Base-by-base conservation (phyloP, 2,113 vertebrate genomes). In the Peromyscus maniculatus region DNA sequence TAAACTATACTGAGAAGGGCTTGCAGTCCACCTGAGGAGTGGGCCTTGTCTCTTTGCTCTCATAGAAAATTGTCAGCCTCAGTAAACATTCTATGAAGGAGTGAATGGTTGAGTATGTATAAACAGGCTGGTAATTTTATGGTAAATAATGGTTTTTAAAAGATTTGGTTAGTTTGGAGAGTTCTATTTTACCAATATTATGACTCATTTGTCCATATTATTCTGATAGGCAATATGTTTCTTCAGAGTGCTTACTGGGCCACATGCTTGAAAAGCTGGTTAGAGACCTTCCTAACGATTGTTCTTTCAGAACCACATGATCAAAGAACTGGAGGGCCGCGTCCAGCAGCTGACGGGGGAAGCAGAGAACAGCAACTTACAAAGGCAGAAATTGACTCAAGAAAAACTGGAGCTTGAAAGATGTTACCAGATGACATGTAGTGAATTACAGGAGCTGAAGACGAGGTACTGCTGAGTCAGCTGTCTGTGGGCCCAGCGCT, bases 311-410 rank as follows among this genome's bases (percentile, higher is more conserved):
- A 99, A 99, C n/a, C 98, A 99, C 97, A 99, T 97, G 0, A 96
- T 99, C 86, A 99, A 97, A 91, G 99, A 99, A 79, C 98, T 99
- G 98, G 99, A 99, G 98, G 97, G 97, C n/a, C 99, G 99, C 72
- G 99, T 99, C 91, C 99, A 99, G 97, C 99, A 99, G 97, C 98
- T 99, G 97, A 99, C 99, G 0, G 97, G 98, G 89, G 99, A 99
- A 97, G 99, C 99, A 93, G 99, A 99, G 97, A 99, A 99, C 7
- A 99, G 99, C 95, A 99, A 99, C 86, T 82, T 97, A 17, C 99
- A 99, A 64, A 98, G 98, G 46, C 99, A 99, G 94, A 99, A 98
- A 94, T 97, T 99, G 75, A 98, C 97, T 55, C 99, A 99, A 95
- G 99, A 99, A 96, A 99, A 99, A 97, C 64, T 94, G 13, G 99